phyloP scores from a whole-genome alignment of 2,797 vertebrate genomes.

The Pogonophryne albipinna region DNA sequence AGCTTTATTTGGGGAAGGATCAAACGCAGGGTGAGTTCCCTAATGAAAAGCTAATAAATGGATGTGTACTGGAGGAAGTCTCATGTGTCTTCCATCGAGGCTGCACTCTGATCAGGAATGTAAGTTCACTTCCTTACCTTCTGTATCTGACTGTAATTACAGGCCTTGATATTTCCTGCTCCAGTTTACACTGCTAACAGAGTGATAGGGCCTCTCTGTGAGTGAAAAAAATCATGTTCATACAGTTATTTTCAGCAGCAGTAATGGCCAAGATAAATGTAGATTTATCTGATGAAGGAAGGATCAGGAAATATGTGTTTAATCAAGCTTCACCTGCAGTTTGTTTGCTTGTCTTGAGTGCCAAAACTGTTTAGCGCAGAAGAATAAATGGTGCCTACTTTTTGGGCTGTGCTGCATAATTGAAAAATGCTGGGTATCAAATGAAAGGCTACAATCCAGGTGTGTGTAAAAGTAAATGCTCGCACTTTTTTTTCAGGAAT shows the following conservation, averaged over 20 bases:
- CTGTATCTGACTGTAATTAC: conserved; percentile 79
- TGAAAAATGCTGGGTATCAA: conserved; percentile 71
- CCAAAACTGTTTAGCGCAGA: conserved; percentile 40
- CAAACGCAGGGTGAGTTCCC: conserved; percentile 42
- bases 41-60: conserved; percentile 76
- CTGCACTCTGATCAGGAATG: conserved; percentile 73
- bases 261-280: conserved; percentile 62
- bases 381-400: conserved; percentile 47
- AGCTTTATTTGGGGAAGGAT: conserved; percentile 54
- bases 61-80: conserved; percentile 60
- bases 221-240: conserved; percentile 25
- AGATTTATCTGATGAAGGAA: conserved; percentile 60
- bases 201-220: conserved; percentile 49
- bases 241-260: conserved; percentile 51
- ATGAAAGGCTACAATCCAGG: conserved; percentile 75
- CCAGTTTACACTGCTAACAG: conserved; percentile 61
- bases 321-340: conserved; percentile 52
- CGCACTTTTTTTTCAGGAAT: conserved; percentile 68
- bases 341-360: conserved; percentile 49
- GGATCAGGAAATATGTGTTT: conserved; percentile 52
- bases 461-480: conserved; percentile 77
- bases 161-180: conserved; percentile 76
- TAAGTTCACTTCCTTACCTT: conserved; percentile 71
- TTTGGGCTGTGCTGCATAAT: conserved; percentile 52
- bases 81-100: conserved; percentile 50